These are phyloP conservation scores for Deladenus siricidicola DNA, from an alignment of 2,888 invertebrate genomes.

Conservation along the genomic window DNA sequence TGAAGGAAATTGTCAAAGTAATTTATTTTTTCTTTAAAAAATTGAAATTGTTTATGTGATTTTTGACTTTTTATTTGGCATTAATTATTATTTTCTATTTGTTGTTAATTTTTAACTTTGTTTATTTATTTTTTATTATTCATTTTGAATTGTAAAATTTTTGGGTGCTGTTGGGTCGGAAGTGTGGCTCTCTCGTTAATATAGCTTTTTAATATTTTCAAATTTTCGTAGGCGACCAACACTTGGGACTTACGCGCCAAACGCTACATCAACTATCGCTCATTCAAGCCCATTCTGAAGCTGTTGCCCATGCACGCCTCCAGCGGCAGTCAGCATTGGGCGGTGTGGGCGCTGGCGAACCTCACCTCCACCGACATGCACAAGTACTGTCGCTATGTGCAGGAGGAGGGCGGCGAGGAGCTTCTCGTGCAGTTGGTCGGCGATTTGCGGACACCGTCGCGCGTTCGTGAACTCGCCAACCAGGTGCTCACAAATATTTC, in stretches of 20 bases:
- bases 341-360: slow-evolving; percentile 92
- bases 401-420: slow-evolving; percentile 73
- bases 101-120: no score
- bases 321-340: slow-evolving; percentile 63
- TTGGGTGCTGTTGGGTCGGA: background rate
- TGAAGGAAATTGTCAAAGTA: slow-evolving; percentile 40
- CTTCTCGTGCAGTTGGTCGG: slow-evolving; percentile 61
- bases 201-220: background rate
- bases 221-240: slow-evolving; percentile 72
- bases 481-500: slow-evolving; percentile 16
- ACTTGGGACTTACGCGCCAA: slow-evolving; percentile 79
- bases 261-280: slow-evolving; percentile 90
- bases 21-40: background rate
- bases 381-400: slow-evolving; percentile 74
- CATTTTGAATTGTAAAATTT: background rate
- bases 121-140: no score
- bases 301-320: slow-evolving; percentile 68
- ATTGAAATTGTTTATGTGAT: background rate
- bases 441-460: slow-evolving; percentile 2
- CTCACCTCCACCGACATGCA: slow-evolving; percentile 82
- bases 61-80: no score
- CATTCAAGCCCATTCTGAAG: slow-evolving; percentile 84
- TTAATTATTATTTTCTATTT: no score
- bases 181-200: background rate
- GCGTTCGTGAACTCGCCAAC: slow-evolving; percentile 9